Evolutionary conservation across 1,140 invertebrate species (phyloP).

Genomic region (Papilio helenus): DNA sequence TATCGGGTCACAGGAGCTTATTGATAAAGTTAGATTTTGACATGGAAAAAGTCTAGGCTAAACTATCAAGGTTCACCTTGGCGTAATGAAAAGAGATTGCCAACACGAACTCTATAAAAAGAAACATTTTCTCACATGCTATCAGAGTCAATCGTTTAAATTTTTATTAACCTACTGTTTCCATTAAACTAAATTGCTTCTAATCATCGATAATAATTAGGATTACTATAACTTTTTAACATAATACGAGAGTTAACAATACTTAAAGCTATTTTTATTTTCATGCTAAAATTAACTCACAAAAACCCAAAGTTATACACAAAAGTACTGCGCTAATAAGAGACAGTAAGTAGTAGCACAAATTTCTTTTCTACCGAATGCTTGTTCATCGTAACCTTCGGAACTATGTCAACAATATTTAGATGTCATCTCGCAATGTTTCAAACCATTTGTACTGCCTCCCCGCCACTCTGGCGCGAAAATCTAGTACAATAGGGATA

Average conservation of each 20-base stretch:
- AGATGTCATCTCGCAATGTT: constrained; percentile 6
- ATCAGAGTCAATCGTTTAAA: background rate
- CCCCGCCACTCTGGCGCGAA: background rate
- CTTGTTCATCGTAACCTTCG: background rate
- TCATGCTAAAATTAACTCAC: too few relatives aligned
- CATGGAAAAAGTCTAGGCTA: background rate
- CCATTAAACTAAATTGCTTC: background rate
- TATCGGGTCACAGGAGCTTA: background rate
- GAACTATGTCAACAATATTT: constrained; percentile 18
- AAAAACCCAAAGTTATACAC: background rate
- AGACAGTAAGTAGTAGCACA: background rate
- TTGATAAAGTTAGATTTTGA: background rate
- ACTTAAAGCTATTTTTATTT: too few relatives aligned
- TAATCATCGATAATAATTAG: background rate
- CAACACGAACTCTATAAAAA: background rate
- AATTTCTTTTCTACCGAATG: background rate
- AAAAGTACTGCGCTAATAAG: background rate
- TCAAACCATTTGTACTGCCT: background rate
- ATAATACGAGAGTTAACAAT: too few relatives aligned
- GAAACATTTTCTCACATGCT: background rate
- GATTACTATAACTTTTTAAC: too few relatives aligned
- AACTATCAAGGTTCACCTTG: background rate
- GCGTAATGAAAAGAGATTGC: background rate
- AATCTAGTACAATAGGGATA: background rate
- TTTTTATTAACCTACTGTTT: background rate